phyloP scores from a whole-genome alignment of 2,888 invertebrate species.

The Xylota sylvarum region DNA sequence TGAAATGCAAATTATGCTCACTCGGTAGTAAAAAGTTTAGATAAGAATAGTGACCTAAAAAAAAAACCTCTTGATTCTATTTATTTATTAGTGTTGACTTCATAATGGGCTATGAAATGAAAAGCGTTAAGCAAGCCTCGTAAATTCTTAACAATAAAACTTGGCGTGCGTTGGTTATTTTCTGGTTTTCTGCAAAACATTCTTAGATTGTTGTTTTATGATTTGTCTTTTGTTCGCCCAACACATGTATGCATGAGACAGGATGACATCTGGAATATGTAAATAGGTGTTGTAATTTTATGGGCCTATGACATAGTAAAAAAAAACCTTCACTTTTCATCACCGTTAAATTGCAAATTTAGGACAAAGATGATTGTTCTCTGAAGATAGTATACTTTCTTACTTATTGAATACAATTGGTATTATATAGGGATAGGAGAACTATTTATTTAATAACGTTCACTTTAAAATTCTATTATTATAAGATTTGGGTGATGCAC shows the following conservation, averaged over 20 bases:
- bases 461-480: too few relatives aligned
- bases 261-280: background rate
- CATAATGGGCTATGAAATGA: background rate
- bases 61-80: slow-evolving; percentile 2
- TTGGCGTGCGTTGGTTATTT: background rate
- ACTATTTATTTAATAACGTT: background rate
- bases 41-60: slow-evolving; percentile 19
- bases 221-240: background rate
- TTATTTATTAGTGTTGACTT: background rate
- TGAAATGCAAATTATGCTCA: slow-evolving; percentile 6
- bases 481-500: too few relatives aligned
- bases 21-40: background rate
- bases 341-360: background rate
- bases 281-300: background rate
- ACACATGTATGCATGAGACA: background rate
- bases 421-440: too few relatives aligned
- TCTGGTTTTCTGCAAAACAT: background rate
- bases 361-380: background rate
- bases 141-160: background rate
- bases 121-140: background rate
- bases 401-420: background rate
- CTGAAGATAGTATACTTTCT: background rate
- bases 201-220: background rate
- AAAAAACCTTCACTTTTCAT: background rate
- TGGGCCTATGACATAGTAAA: background rate